These are phyloP conservation scores for Prolemur simus DNA, from an alignment of 2,113 vertebrate genomes.

Conservation along the genomic window DNA sequence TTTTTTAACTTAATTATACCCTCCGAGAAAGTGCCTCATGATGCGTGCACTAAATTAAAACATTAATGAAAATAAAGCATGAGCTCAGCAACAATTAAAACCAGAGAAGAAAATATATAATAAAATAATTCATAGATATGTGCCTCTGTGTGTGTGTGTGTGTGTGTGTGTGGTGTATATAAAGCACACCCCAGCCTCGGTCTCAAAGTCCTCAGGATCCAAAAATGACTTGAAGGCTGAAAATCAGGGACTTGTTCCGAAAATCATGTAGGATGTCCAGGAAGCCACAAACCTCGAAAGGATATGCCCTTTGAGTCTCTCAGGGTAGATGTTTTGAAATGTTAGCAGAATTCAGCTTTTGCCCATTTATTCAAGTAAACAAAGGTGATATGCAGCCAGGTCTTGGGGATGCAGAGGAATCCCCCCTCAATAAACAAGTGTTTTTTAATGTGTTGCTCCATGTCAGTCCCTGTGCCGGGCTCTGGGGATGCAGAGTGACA, in stretches of 20 bases:
- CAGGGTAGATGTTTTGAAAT: not conserved
- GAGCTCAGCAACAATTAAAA: slow-evolving; percentile 72
- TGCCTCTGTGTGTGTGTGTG: rapidly evolving
- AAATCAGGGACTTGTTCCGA: not conserved
- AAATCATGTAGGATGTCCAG: not conserved
- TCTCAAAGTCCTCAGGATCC: not conserved
- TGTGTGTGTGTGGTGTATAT: not conserved
- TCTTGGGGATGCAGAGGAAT: not conserved
- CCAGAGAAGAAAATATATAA: slow-evolving; percentile 39
- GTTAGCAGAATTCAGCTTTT: not conserved
- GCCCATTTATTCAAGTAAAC: not conserved
- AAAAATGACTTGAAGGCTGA: not conserved
- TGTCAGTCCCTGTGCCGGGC: not conserved
- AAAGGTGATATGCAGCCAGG: not conserved
- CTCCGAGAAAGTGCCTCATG: slow-evolving; percentile 70
- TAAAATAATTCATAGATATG: not conserved
- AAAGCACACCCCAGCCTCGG: not conserved
- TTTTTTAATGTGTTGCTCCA: not conserved
- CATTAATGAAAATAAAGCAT: slow-evolving; percentile 79
- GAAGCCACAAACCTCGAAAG: not conserved
- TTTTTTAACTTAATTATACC: slow-evolving; percentile 66
- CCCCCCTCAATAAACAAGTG: not conserved
- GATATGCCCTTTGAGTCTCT: not conserved
- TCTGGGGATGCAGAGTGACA: not conserved
- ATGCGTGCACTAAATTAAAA: slow-evolving; percentile 72